Evolutionary conservation across 2,113 vertebrate species (phyloP), one percentile per base, ranked within the genome.

Genomic region (Noctilio leporinus): DNA sequence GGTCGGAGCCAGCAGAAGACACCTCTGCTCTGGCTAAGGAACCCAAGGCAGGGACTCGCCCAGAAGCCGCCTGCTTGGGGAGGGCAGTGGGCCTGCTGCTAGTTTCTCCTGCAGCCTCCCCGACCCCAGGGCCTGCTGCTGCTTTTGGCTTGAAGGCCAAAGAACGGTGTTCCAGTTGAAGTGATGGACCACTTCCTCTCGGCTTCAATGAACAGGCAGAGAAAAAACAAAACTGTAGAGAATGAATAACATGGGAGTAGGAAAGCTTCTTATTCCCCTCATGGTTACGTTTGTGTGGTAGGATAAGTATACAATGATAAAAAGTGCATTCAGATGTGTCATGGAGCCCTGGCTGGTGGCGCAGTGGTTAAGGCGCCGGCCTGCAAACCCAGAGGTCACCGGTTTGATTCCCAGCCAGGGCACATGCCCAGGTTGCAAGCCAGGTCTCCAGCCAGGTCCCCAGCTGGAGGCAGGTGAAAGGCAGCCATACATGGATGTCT

Each of bases 11-110:
- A 10, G 51, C 59, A 47, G 85, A 70, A 64, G 65, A 77, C 1
- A 11, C 62, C 38, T 3, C 0, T 16, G 30, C 28, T 51, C 12
- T 40, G 45, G 4, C 4, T 0, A 12, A 85, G 4, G 38, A 51
- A 10, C 38, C 51, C 0, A 4, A 30, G 47, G 47, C 16, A 26
- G 1, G 49, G 35, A 20, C 5, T 3, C 17, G 26, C 11, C 9
- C 16, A 7, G 10, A 55, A 59, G 26, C 67, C 1, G 1, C 19
- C 24, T 7, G 57, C 57, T 11, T 7, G 17, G 47, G 43, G 69
- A 33, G 2, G 55, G 45, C 73, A 1, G 10, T 0, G 0, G 9
- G 57, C 10, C 8, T 5, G 2, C 6, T 40, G 92, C 11, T 65
- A 19, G 15, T 1, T 64, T 55, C 49, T 26, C 59, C n/a, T 10